phyloP scores from a whole-genome alignment of 2,797 vertebrate genomes.

The Darevskia nairensis region DNA sequence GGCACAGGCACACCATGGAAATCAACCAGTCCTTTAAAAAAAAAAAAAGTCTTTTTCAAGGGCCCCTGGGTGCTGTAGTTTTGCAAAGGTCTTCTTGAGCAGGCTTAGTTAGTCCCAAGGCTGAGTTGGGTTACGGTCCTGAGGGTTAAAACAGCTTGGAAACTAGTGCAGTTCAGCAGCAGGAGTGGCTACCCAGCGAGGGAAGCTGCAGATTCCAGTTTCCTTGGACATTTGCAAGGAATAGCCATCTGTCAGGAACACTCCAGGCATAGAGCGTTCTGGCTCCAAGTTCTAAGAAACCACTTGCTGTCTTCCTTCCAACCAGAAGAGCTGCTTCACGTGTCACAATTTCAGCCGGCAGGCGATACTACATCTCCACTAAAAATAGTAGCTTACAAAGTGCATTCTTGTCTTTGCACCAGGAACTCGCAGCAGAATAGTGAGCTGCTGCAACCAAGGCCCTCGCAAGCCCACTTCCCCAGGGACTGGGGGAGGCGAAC shows the following conservation, averaged over 20 bases:
- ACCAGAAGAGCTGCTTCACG: neutral
- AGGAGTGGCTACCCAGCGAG: neutral
- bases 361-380: neutral
- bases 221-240: neutral
- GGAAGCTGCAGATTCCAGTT: neutral
- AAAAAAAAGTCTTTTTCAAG: too few relatives aligned
- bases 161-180: neutral
- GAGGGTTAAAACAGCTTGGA: neutral
- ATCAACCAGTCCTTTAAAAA: too few relatives aligned
- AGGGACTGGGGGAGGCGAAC: neutral
- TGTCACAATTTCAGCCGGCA: neutral
- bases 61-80: neutral
- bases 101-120: neutral
- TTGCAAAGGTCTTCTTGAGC: neutral
- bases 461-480: neutral
- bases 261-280: neutral
- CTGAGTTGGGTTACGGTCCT: too few relatives aligned
- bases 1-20: neutral
- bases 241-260: neutral
- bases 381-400: neutral
- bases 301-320: neutral
- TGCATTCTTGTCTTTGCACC: too few relatives aligned
- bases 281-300: neutral
- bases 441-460: too few relatives aligned
- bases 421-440: neutral